Evolutionary conservation across 2,797 vertebrate genomes (phyloP), one percentile per base, ranked within the genome.

Genomic region (Xenops minutus): DNA sequence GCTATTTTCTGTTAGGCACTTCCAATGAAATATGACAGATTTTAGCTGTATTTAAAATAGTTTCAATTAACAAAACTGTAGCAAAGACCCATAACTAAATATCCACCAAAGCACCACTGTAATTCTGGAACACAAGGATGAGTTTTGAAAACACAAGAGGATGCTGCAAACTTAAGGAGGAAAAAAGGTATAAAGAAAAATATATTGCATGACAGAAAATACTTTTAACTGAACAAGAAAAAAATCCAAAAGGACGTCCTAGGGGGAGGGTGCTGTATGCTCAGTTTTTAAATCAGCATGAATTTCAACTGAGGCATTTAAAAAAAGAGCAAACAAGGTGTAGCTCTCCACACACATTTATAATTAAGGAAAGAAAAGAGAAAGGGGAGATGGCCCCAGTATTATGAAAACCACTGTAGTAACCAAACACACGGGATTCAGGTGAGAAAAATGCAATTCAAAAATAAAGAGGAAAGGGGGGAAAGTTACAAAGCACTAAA

Each of bases 261-360:
- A 29, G 3, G 9, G 20, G 6, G 1, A 17, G 2, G 1, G 5
- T 14, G 36, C 27, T 4, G 24, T 39, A 73, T 2, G 16, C 9
- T 74, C 24, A 59, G 24, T 17, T 59, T 63, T 86, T 39, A 71
- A 59, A 74, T 63, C 41, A 77, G 32, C 22, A 51, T 51, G 27
- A 19, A 15, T 39, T 79, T 80, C 17, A 63, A 61, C 7, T 7
- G 20, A 85, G 22, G 30, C n/a, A 77, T 66, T 84, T 51, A 10
- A 67, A 77, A 67, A 77, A 67, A 68, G 51, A 37, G 3, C 72
- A 12, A 63, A 15, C 21, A 75, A 75, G 4, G 10, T 56, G 10
- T 21, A 80, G 56, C 27, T 71, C 30, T 55, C 19, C 34, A 83
- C 10, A n/a, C 14, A 63, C 44, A 21, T 48, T 82, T 24, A 39